Conservation (phyloP, 2,888 invertebrate species). For the Trissoscelio sp. region DNA sequence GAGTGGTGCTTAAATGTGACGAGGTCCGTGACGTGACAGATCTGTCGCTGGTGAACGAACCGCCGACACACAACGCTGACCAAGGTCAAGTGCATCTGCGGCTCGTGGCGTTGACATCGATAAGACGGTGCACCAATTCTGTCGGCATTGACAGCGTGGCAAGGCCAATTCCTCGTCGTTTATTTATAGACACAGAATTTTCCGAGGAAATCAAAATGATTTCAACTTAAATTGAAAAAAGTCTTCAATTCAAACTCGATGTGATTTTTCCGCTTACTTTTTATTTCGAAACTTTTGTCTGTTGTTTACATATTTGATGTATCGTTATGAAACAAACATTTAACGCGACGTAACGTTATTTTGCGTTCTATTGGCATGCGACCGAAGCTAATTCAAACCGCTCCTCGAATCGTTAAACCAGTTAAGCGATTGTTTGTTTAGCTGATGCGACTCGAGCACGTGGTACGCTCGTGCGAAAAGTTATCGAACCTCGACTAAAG, state of each 20-base stretch:
- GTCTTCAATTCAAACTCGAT: no score
- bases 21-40: conserved; percentile 17
- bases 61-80: conserved; percentile 25
- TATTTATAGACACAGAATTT: conserved; percentile 26
- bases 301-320: background rate
- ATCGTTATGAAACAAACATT: conserved; percentile 17
- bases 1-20: conserved; percentile 35
- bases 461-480: conserved; percentile 61
- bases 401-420: conserved; percentile 60
- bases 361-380: conserved; percentile 45
- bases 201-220: conserved; percentile 6
- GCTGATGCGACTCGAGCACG: conserved; percentile 66
- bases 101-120: conserved; percentile 35
- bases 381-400: conserved; percentile 48
- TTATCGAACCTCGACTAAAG: conserved; percentile 50
- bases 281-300: no score
- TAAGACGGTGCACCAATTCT: conserved; percentile 31
- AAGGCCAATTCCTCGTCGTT: conserved; percentile 13
- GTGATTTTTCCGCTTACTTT: no score
- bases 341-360: conserved; percentile 42
- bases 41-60: conserved; percentile 15
- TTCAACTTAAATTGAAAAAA: no score
- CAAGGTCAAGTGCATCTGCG: conserved; percentile 38
- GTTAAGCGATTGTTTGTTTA: conserved; percentile 68
- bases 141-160: conserved; percentile 19